Conservation (phyloP, 2,113 vertebrate genomes). For the Oreochromis spilurus region DNA sequence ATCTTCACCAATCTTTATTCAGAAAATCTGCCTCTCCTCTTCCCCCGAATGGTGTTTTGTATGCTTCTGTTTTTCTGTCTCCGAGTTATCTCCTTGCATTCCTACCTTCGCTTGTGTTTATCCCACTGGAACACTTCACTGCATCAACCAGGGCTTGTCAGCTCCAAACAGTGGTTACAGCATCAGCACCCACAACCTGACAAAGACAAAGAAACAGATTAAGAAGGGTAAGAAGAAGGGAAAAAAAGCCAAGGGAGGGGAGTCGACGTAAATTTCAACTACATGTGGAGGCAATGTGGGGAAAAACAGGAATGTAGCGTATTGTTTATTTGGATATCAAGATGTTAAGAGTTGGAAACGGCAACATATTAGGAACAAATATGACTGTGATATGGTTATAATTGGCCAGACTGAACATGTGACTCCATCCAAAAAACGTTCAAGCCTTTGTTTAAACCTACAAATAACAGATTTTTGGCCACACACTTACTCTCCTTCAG, state of each 20-base stretch:
- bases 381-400: background rate
- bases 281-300: background rate
- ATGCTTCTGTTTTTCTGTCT: background rate
- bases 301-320: background rate
- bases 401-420: background rate
- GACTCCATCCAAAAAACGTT: background rate
- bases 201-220: conserved; percentile 1
- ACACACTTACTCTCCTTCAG: background rate
- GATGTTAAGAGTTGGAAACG: background rate
- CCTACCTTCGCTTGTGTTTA: conserved; percentile 71
- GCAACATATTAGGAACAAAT: background rate
- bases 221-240: background rate
- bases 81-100: background rate
- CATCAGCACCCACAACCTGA: conserved; percentile 77
- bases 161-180: conserved; percentile 71
- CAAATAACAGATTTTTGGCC: background rate
- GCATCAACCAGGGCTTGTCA: conserved; percentile 76
- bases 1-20: background rate
- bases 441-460: background rate
- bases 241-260: background rate
- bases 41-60: background rate
- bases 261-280: background rate
- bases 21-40: background rate
- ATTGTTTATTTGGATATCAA: background rate
- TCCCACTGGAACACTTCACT: conserved; percentile 73